A percentile compares a stretch with the other conserved stretches of the same genome.
These are phyloP conservation scores for Megastigmus dorsalis DNA, from an alignment of 2,888 invertebrate genomes.

Conservation along the genomic window DNA sequence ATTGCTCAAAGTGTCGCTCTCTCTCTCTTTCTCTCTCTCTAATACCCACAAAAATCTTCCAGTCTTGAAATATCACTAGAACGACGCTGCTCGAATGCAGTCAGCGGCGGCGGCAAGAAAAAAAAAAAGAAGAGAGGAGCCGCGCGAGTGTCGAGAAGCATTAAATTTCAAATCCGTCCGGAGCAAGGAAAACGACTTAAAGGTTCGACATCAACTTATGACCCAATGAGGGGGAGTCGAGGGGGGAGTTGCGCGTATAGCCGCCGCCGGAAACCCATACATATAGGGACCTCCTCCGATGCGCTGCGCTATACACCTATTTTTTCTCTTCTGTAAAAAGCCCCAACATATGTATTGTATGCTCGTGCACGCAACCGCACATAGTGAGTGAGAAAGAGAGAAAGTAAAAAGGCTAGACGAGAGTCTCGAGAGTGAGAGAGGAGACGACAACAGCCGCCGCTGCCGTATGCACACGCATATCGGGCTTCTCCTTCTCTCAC, in stretches of 20 bases:
- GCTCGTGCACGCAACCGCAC: no score
- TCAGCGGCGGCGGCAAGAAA: no score
- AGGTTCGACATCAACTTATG: conserved; percentile 20
- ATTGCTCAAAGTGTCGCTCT: no score
- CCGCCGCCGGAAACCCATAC: background rate
- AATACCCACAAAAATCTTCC: no score
- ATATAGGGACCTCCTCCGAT: conserved; percentile 18
- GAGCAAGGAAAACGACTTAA: conserved; percentile 44
- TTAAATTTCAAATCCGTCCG: conserved; percentile 47
- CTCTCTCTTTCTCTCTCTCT: no score
- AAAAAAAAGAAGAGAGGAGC: background rate
- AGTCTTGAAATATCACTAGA: no score
- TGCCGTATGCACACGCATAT: conserved; percentile 47
- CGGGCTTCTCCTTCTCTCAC: conserved; percentile 48
- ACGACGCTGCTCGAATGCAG: no score
- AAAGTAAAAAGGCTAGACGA: conserved; percentile 1
- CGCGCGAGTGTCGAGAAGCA: conserved; percentile 2
- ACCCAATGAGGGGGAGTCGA: conserved; percentile 12
- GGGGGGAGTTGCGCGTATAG: background rate
- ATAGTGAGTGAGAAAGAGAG: background rate
- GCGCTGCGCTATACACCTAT: conserved; percentile 11
- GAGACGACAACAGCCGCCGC: conserved; percentile 14
- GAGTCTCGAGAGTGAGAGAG: no score
- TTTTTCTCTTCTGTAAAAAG: no score
- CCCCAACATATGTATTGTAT: no score